A percentile compares a stretch with the other conserved stretches of the same genome.
Conservation (phyloP, 1,140 invertebrate species). For the Meloidogyne hapla region DNA sequence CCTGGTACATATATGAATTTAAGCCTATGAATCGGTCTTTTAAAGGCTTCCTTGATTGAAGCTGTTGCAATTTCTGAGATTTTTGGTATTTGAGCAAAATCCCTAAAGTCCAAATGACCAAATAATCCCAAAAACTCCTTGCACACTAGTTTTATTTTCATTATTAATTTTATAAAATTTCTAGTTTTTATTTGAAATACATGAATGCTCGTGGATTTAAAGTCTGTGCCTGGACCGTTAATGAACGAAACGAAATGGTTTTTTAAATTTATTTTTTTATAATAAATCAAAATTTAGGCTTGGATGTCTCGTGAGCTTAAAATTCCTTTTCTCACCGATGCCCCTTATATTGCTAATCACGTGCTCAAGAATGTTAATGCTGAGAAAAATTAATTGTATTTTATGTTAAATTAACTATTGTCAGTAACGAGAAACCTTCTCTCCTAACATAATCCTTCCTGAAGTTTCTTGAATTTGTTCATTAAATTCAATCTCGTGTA, state of each 20-base stretch:
- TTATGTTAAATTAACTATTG: not conserved
- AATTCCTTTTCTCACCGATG: slow-evolving; percentile 61
- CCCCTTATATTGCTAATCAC: not conserved
- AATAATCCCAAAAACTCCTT: too few relatives aligned
- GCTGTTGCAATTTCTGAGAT: too few relatives aligned
- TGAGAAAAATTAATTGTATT: not conserved
- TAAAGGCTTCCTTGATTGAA: too few relatives aligned
- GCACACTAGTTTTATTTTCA: too few relatives aligned
- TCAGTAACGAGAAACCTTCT: too few relatives aligned
- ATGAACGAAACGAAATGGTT: slow-evolving; percentile 48
- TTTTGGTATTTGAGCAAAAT: too few relatives aligned
- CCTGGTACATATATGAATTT: too few relatives aligned
- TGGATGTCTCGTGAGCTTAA: slow-evolving; percentile 55
- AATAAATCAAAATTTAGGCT: not conserved
- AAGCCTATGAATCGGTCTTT: too few relatives aligned
- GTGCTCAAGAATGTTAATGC: not conserved
- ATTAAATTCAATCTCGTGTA: too few relatives aligned
- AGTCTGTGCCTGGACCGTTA: slow-evolving; percentile 63
- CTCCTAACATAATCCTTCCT: too few relatives aligned
- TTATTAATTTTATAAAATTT: slow-evolving; percentile 3
- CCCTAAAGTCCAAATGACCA: too few relatives aligned
- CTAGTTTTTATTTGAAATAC: slow-evolving; percentile 48
- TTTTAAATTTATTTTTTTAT: not conserved
- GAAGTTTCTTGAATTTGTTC: too few relatives aligned
- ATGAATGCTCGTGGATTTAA: slow-evolving; percentile 36